Percentiles rank a stretch among this genome's conserved stretches.
Evolutionary conservation across 2,888 invertebrate genomes (phyloP).

Genomic region (Incurvaria masculella): DNA sequence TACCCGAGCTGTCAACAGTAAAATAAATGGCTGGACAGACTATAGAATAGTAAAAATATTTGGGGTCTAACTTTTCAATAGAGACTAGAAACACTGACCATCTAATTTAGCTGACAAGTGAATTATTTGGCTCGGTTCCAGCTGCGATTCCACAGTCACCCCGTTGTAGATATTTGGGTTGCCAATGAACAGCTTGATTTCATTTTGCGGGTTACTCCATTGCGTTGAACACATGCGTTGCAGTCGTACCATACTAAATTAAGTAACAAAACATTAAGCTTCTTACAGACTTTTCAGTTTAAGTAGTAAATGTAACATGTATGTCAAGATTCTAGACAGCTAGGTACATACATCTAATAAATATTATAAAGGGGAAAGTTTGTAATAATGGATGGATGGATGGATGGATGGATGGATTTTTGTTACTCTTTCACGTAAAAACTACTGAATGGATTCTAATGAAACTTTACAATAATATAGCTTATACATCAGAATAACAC

Average conservation of each 20-base stretch:
- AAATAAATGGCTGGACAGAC: too few relatives aligned
- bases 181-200: conserved; percentile 38
- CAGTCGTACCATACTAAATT: neutral
- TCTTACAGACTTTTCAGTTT: neutral
- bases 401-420: too few relatives aligned
- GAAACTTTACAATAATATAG: too few relatives aligned
- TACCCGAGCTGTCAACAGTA: too few relatives aligned
- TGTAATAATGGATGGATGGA: too few relatives aligned
- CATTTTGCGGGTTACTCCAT: neutral
- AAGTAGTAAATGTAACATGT: neutral
- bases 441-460: too few relatives aligned
- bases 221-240: neutral
- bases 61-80: conserved; percentile 1
- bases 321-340: neutral
- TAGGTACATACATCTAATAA: neutral
- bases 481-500: too few relatives aligned
- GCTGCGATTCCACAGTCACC: conserved; percentile 64
- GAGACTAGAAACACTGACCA: conserved; percentile 41
- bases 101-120: conserved; percentile 53
- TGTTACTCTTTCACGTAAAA: too few relatives aligned
- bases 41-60: conserved; percentile 2
- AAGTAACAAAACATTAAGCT: neutral
- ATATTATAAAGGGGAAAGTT: too few relatives aligned
- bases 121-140: conserved; percentile 60
- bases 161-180: conserved; percentile 66